These are phyloP conservation scores for Epinephelus malabaricus DNA, from an alignment of 2,797 vertebrate genomes.

Conservation along the genomic window DNA sequence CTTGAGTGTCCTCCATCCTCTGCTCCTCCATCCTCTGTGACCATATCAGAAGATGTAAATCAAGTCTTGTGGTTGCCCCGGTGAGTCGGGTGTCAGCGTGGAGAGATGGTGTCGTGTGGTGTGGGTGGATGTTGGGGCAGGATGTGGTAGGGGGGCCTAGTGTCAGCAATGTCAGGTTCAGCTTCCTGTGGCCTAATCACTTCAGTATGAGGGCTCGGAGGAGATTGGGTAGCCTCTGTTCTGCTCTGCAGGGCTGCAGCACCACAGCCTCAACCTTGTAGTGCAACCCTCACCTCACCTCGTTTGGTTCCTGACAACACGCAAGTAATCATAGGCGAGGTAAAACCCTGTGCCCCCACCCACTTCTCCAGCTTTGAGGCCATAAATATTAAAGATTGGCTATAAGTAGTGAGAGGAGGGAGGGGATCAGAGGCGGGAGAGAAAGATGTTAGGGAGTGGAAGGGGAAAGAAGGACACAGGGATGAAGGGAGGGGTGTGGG, in stretches of 20 bases:
- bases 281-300: conserved; percentile 59
- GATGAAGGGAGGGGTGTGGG: conserved; percentile 76
- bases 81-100: conserved; percentile 82
- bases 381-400: conserved; percentile 87
- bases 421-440: conserved; percentile 55
- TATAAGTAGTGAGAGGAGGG: conserved; percentile 71
- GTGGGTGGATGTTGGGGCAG: conserved; percentile 79
- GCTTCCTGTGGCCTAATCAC: conserved; percentile 92
- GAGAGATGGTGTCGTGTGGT: conserved; percentile 68
- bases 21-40: conserved; percentile 29
- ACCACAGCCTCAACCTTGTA: conserved; percentile 40
- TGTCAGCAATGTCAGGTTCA: conserved; percentile 90
- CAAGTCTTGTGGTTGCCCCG: conserved; percentile 78
- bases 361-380: conserved; percentile 71
- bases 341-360: conserved; percentile 68
- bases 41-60: conserved; percentile 86
- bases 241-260: conserved; percentile 45
- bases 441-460: conserved; percentile 62
- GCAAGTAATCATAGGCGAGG: conserved; percentile 69
- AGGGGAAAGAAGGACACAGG: conserved; percentile 74
- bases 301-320: conserved; percentile 62
- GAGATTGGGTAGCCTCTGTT: conserved; percentile 70
- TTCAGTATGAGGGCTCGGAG: conserved; percentile 85
- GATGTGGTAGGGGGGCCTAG: conserved; percentile 84
- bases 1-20: conserved; percentile 18